Base-by-base conservation (phyloP, 2,888 invertebrate genomes). In the Lordiphosa andalusiaca region DNA sequence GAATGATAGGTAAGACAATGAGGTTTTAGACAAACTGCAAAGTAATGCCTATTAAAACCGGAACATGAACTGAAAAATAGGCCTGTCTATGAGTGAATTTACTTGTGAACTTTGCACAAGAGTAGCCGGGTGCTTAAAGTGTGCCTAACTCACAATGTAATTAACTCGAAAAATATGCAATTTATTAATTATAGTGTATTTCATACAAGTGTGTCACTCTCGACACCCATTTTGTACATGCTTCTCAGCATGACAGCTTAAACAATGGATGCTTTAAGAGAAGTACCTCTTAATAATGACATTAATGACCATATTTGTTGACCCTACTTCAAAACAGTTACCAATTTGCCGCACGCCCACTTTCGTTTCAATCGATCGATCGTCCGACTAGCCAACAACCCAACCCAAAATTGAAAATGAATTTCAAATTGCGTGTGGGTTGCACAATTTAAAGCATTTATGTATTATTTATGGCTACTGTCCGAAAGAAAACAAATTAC, bases 401-500 rank as follows among this genome's bases (percentile, higher is more conserved):
- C 49, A 38, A 50, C 40, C 16, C 30, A n/a, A 4, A 30, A 30
- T 1, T 39, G 30, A 40, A 47, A 39, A 53, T 42, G 30, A 30
- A 52, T 41, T 47, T 38, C 53, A 56, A 61, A 71, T 56, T 64
- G 54, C 55, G 76, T 65, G 80, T 80, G 69, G 80, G 80, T 73
- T 80, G 76, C 76, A 73, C 55, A 73, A 74, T 25, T 50, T 44
- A 25, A 50, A 39, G 40, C 33, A 44, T 44, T 44, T 44, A 33
- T 44, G 23, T 53, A 57, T 58, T 71, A 60, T 70, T 76, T 67
- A 73, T 80, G 69, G 73, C 76, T 59, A 71, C 71, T 59, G 73
- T 51, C 75, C 71, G 71, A 73, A 74, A 67, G 54, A 65, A 41
- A 65, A 52, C 71, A 71, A 80, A 73, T 75, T 73, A 68, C 75